A percentile compares a stretch with the other conserved stretches of the same genome.
Evolutionary conservation across 2,888 invertebrate genomes (phyloP).

Genomic region (Scaptomyza caliginosa): DNA sequence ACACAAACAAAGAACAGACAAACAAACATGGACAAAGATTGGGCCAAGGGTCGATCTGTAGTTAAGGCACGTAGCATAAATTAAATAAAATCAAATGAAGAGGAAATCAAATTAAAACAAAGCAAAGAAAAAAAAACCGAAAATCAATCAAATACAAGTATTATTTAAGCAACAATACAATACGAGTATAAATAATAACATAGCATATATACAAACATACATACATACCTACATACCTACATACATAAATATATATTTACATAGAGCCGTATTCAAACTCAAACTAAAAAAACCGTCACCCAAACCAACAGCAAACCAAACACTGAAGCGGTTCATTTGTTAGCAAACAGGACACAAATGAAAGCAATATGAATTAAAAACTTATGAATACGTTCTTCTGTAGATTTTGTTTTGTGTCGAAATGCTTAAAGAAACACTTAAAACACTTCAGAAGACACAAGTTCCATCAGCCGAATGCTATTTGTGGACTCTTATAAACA

Average conservation of each 20-base stretch:
- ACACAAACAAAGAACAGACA: slow-evolving; percentile 22
- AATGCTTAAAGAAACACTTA: background rate
- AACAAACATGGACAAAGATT: slow-evolving; percentile 22
- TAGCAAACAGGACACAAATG: slow-evolving; percentile 27
- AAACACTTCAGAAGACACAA: background rate
- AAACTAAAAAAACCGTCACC: slow-evolving; percentile 8
- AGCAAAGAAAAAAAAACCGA: slow-evolving; percentile 78
- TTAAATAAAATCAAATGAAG: slow-evolving; percentile 42
- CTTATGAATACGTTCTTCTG: slow-evolving; percentile 13
- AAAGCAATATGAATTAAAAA: slow-evolving; percentile 24
- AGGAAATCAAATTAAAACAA: slow-evolving; percentile 69
- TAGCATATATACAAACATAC: slow-evolving; percentile 18
- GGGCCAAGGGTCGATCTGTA: slow-evolving; percentile 38
- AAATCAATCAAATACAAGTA: slow-evolving; percentile 83
- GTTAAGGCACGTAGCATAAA: slow-evolving; percentile 52
- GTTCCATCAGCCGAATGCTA: slow-evolving; percentile 17
- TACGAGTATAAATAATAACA: slow-evolving; percentile 47
- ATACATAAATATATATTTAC: slow-evolving; percentile 9
- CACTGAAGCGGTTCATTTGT: slow-evolving; percentile 24
- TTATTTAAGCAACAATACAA: slow-evolving; percentile 74
- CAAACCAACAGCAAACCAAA: slow-evolving; percentile 2
- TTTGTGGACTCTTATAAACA: slow-evolving; percentile 26
- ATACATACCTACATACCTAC: slow-evolving; percentile 1
- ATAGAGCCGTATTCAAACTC: slow-evolving; percentile 42
- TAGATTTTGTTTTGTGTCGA: slow-evolving; percentile 11